Evolutionary conservation across 1,140 invertebrate species (phyloP).

Genomic region (Triops longicaudatus): DNA sequence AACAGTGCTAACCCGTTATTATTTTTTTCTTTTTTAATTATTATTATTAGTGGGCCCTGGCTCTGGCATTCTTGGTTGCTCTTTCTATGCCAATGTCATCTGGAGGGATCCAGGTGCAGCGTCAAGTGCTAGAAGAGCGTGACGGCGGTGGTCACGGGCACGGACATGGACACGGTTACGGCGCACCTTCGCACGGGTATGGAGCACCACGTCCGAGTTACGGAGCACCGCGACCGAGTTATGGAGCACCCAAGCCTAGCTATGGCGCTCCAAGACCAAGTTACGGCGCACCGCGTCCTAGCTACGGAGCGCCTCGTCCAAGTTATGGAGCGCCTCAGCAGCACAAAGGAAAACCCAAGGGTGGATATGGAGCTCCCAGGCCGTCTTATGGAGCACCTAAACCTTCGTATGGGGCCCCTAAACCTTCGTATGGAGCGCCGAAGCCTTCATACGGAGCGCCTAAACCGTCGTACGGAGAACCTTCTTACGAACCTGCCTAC

Average conservation of each 20-base stretch:
- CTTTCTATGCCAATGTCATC: not conserved
- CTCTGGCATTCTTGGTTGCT: not conserved
- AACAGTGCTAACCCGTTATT: not conserved
- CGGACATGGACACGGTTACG: conserved; percentile 2
- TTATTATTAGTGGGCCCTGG: not conserved
- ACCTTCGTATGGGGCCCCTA: conserved; percentile 18
- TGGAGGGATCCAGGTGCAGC: not conserved
- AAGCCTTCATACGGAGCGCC: conserved; percentile 26
- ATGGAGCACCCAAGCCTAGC: conserved; percentile 1
- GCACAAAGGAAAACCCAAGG: conserved; percentile 16
- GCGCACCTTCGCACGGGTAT: conserved; percentile 17
- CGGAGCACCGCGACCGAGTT: conserved; percentile 19
- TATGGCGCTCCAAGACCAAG: conserved; percentile 22
- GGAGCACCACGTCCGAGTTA: conserved; percentile 24
- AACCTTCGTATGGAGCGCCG: conserved; percentile 23
- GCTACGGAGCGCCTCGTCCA: conserved; percentile 18
- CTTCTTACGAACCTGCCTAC: conserved; percentile 20
- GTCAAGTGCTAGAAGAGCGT: not conserved
- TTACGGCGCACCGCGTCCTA: not conserved
- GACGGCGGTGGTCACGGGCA: not conserved
- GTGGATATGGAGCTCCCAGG: conserved; percentile 24
- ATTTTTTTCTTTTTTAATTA: not conserved
- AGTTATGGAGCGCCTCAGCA: conserved; percentile 16
- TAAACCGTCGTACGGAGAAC: conserved; percentile 13
- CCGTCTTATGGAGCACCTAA: conserved; percentile 25